Evolutionary conservation across 2,113 vertebrate species (phyloP), one percentile per base, ranked within the genome.

Genomic region (Hemiprocne comata): DNA sequence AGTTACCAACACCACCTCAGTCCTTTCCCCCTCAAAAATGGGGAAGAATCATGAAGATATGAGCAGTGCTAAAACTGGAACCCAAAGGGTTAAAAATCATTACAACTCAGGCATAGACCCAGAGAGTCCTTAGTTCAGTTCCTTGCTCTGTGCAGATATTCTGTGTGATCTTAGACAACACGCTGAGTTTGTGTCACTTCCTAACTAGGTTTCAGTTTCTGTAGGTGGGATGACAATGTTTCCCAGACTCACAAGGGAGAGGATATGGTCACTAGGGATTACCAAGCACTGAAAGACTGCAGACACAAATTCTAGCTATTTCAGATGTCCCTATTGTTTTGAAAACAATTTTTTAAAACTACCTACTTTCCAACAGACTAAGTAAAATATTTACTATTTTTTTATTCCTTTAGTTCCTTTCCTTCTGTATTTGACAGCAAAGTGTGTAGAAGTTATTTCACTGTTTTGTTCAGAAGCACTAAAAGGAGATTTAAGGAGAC

Each of bases 11-110:
- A 38, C 2, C 19, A 64, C 3, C 36, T 42, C 51, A 51, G 17
- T 7, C 2, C 44, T n/a, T n/a, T 33, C 4, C 1, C 3, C 16
- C 6, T 54, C 9, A 6, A 38, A 76, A 88, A 60, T 1, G 3
- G 20, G 48, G 23, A 42, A 86, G 17, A 62, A 33, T 7, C 11
- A 61, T 0, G 17, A 54, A 80, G 42, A 28, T 15, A 26, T 13
- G 20, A 80, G 54, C 44, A 86, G 42, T 16, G 23, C n/a, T 13
- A 66, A 3, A 73, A 67, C 11, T 26, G 36, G 16, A 90, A 50
- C 40, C 28, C 48, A 42, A 74, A 24, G 57, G 18, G 72, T 57
- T 79, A 23, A 69, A 53, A 44, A 67, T 87, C 16, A 4, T 19
- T 58, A 69, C 6, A 79, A 64, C 6, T 74, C 28, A 31, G 77